Percentiles rank a stretch among this genome's conserved stretches.
Conservation (phyloP, 2,797 vertebrate species). For the Schizopygopsis malacanthus region DNA sequence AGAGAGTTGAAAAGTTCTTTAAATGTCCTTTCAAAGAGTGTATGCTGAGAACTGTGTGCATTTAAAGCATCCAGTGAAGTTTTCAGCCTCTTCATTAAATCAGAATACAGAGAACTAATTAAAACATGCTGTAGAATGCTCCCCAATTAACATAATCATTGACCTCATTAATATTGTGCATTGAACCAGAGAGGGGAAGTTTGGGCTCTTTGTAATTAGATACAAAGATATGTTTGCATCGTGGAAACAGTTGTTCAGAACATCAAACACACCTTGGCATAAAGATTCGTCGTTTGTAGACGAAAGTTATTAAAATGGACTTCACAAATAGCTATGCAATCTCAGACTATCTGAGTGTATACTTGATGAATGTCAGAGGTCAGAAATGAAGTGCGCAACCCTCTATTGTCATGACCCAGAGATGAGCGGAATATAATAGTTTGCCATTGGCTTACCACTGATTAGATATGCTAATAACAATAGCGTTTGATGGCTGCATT, state of each 20-base stretch:
- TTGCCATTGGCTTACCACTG: not conserved
- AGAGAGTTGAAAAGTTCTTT: not conserved
- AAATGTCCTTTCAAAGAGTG: slow-evolving; percentile 27
- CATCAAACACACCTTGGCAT: slow-evolving; percentile 29
- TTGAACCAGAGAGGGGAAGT: slow-evolving; percentile 76
- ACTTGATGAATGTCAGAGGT: slow-evolving; percentile 12
- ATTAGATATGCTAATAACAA: not conserved
- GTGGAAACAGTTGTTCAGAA: slow-evolving; percentile 52
- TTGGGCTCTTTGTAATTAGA: slow-evolving; percentile 64
- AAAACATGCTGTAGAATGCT: slow-evolving; percentile 62
- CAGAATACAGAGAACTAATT: slow-evolving; percentile 63
- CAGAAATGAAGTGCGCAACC: not conserved
- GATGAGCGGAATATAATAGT: slow-evolving; percentile 16
- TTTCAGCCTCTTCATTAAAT: slow-evolving; percentile 57
- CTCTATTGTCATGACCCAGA: slow-evolving; percentile 11
- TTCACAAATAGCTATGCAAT: not conserved
- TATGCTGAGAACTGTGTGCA: slow-evolving; percentile 25
- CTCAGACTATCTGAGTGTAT: not conserved
- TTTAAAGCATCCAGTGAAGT: slow-evolving; percentile 48
- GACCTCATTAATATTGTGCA: slow-evolving; percentile 80
- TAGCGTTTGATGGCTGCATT: not conserved
- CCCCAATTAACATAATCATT: slow-evolving; percentile 75
- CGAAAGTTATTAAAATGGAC: slow-evolving; percentile 1
- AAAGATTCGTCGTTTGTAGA: not conserved
- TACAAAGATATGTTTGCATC: slow-evolving; percentile 58